Conservation (phyloP, 2,113 vertebrate species). For the Rhinoptilus africanus region DNA sequence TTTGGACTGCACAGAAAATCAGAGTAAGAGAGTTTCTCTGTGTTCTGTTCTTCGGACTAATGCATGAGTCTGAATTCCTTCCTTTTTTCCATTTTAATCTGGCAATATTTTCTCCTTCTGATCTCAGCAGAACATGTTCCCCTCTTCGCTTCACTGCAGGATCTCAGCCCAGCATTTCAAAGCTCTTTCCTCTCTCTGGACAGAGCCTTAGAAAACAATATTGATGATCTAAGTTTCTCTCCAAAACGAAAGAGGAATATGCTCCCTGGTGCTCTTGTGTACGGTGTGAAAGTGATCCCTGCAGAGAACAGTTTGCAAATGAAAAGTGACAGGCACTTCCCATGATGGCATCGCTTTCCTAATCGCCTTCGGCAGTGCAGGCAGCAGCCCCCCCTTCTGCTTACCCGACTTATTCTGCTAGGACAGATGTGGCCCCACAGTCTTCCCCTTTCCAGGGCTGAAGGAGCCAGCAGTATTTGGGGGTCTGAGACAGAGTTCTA, state of each 20-base stretch:
- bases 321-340: neutral
- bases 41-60: neutral
- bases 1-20: neutral
- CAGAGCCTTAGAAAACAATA: neutral
- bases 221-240: neutral
- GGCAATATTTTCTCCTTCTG: neutral
- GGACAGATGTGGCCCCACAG: neutral
- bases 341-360: neutral
- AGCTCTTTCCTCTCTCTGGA: neutral
- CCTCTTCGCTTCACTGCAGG: neutral
- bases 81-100: neutral
- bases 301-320: neutral
- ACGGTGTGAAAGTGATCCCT: neutral
- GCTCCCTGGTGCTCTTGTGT: neutral
- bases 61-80: neutral
- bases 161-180: neutral
- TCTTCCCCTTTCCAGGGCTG: neutral
- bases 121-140: neutral
- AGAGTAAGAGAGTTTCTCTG: neutral
- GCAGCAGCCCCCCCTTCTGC: neutral
- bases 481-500: neutral
- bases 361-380: rapidly evolving
- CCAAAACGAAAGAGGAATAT: neutral
- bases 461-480: neutral
- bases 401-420: neutral